These are phyloP conservation scores for Sylvietta virens DNA, from an alignment of 2,113 vertebrate genomes.

Conservation along the genomic window DNA sequence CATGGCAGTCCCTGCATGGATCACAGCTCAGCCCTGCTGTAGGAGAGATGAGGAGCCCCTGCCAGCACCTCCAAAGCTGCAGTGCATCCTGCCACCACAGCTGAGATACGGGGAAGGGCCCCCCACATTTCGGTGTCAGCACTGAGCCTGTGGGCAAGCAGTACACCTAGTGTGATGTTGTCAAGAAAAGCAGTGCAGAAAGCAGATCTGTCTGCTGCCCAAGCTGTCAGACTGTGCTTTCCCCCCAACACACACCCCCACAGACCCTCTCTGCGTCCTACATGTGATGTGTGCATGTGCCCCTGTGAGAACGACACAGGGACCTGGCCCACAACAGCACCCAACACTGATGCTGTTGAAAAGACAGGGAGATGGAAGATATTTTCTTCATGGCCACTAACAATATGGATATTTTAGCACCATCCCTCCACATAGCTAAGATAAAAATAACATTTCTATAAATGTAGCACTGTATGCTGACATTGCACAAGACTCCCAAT, in stretches of 20 bases:
- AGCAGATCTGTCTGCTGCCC: neutral
- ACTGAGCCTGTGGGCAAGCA: neutral
- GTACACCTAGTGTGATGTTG: neutral
- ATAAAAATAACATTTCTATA: slow-evolving; percentile 45
- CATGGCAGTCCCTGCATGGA: rapidly evolving
- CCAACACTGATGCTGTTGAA: neutral
- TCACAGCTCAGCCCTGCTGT: neutral
- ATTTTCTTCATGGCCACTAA: neutral
- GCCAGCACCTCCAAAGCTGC: neutral
- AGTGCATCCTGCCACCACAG: neutral
- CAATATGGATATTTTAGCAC: neutral
- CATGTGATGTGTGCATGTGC: rapidly evolving
- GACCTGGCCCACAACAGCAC: neutral
- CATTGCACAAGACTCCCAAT: neutral
- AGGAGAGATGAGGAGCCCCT: neutral
- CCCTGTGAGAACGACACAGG: neutral
- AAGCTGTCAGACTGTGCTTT: neutral
- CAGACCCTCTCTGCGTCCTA: neutral
- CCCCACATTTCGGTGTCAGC: neutral
- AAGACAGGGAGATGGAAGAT: neutral
- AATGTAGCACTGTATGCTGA: slow-evolving; percentile 12
- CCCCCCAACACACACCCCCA: neutral
- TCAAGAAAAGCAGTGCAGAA: neutral
- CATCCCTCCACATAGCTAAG: neutral
- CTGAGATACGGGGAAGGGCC: neutral